Conservation (phyloP, 2,888 invertebrate genomes). For the Diplazon laetatorius region DNA sequence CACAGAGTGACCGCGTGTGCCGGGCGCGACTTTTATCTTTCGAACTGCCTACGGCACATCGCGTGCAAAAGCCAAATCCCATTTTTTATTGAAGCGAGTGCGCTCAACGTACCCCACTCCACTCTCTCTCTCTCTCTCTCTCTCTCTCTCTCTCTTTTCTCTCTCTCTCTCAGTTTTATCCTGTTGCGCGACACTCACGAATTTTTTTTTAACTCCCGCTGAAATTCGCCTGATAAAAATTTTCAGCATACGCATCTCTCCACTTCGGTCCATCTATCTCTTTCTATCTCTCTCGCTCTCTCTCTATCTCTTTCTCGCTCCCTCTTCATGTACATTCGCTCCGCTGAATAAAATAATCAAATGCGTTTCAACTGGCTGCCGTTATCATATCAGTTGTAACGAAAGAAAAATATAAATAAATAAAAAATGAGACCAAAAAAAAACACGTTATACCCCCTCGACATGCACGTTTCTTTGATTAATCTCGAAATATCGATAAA, state of each 20-base stretch:
- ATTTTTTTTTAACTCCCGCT: slow-evolving; percentile 30
- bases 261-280: neutral
- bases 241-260: neutral
- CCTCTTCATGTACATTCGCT: slow-evolving; percentile 1
- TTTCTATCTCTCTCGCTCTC: no score
- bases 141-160: slow-evolving; percentile 15
- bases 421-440: no score
- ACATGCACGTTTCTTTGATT: no score
- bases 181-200: slow-evolving; percentile 36
- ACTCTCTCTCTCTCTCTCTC: neutral
- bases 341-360: slow-evolving; percentile 31
- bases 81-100: slow-evolving; percentile 57
- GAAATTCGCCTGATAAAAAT: slow-evolving; percentile 33
- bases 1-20: slow-evolving; percentile 12
- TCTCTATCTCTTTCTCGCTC: neutral
- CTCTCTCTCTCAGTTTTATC: neutral
- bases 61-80: slow-evolving; percentile 52
- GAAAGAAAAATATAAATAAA: no score
- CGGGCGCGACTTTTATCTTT: slow-evolving; percentile 35
- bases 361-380: slow-evolving; percentile 16
- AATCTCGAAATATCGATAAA: no score
- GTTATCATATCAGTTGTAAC: neutral
- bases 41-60: slow-evolving; percentile 17
- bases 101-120: slow-evolving; percentile 14
- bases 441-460: no score